These are phyloP conservation scores for Orthosia incerta DNA, from an alignment of 2,888 invertebrate species.

Conservation along the genomic window DNA sequence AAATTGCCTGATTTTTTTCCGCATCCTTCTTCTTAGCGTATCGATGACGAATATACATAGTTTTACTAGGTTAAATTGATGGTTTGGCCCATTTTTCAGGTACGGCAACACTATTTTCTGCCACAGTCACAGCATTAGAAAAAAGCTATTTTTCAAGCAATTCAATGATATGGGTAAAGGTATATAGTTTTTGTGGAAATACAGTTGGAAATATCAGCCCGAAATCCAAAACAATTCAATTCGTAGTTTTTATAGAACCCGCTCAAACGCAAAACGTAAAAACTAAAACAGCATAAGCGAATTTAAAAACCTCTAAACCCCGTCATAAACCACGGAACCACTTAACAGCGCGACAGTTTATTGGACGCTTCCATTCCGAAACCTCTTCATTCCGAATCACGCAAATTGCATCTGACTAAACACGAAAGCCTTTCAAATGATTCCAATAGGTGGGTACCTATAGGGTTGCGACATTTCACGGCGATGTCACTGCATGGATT, in stretches of 20 bases:
- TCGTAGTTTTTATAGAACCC: background rate
- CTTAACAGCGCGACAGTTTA: constrained; percentile 31
- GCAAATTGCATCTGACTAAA: constrained; percentile 42
- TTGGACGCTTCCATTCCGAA: constrained; percentile 20
- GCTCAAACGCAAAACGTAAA: background rate
- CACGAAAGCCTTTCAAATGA: constrained; percentile 18
- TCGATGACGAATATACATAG: too few relatives aligned
- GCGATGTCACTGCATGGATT: constrained; percentile 32
- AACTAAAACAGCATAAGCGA: constrained; percentile 1
- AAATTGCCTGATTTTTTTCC: background rate
- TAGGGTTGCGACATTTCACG: constrained; percentile 28
- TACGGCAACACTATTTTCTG: too few relatives aligned
- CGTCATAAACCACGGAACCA: constrained; percentile 34
- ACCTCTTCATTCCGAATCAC: constrained; percentile 34
- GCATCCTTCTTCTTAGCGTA: too few relatives aligned
- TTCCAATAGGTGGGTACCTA: background rate
- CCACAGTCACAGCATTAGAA: too few relatives aligned
- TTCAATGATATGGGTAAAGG: too few relatives aligned
- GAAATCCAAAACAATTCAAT: background rate
- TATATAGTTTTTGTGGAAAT: background rate
- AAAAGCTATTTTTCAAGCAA: too few relatives aligned
- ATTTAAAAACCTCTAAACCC: constrained; percentile 16
- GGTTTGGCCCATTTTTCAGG: too few relatives aligned
- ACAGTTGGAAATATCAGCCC: background rate
- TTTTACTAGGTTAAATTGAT: too few relatives aligned